phyloP scores from a whole-genome alignment of 1,140 invertebrate genomes.

The Phthorimaea operculella region DNA sequence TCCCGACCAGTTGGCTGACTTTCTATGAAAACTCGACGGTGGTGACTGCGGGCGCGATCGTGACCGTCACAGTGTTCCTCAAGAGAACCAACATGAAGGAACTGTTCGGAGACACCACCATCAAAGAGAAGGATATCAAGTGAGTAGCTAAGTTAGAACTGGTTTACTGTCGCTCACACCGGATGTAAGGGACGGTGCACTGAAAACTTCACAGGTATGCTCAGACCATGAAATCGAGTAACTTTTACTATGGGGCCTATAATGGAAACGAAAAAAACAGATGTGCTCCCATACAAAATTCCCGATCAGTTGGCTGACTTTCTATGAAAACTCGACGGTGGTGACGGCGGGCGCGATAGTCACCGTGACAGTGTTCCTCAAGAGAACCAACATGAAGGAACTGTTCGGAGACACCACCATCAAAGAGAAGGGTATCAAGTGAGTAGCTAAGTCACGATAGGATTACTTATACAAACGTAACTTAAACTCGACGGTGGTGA shows the following conservation, averaged over 20 bases:
- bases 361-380: conserved; percentile 92
- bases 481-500: conserved; percentile 92
- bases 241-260: no score
- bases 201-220: no score
- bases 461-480: not conserved
- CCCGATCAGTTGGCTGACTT: no score
- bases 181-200: no score
- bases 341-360: conserved; percentile 98
- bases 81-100: conserved; percentile 82
- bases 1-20: no score
- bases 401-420: conserved; percentile 82
- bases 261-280: no score
- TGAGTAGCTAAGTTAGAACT: no score
- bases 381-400: conserved; percentile 81
- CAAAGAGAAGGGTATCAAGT: conserved; percentile 74
- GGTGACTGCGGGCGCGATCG: conserved; percentile 96
- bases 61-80: conserved; percentile 94
- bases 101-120: conserved; percentile 81
- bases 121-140: no score
- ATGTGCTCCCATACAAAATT: no score
- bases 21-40: conserved; percentile 95
- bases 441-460: conserved; percentile 23
- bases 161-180: no score
- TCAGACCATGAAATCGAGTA: no score
- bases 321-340: conserved; percentile 94